Base-by-base conservation (phyloP, 2,888 invertebrate species). In the Acleris emargana region DNA sequence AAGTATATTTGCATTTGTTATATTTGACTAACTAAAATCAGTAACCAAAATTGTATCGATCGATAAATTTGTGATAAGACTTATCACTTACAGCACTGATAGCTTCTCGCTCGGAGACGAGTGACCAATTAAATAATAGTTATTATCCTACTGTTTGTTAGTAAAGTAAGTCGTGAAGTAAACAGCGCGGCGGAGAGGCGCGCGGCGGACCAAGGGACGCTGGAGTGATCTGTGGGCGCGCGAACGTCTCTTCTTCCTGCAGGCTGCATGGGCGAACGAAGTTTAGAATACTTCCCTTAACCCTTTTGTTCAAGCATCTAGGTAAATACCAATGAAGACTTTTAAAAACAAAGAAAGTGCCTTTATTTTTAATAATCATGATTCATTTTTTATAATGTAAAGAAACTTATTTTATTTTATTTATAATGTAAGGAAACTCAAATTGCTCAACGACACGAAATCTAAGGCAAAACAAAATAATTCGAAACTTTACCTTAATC, bases 51-150 rank as follows among this genome's bases (percentile, higher is more conserved):
- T 17, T 32, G 43, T n/a, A 60, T 64, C 54, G 43, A 50, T 60
- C n/a, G 17, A 9, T 51, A 45, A 60, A 60, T 43, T 49, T 50
- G 43, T 17, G 64, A 64, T 64, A 64, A 60, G 32, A 45, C 16
- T 28, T 28, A 55, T 60, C 60, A 55, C 60, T 17, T 22, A 42
- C 42, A 13, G 43, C 11, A 51, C 42, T 59, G 49, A 59, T 64
- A 59, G 59, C 64, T 64, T 58, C 28, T 54, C 43, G 20, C 20
- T 28, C 17, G 18, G 47, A 7, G 25, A 16, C 53, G 16, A 64
- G 49, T 49, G 47, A 53, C 28, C 58, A 59, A 64, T 53, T 38
- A 49, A 59, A 53, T 55, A n/a, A 42, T 28, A 20, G 32, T 25
- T 42, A 20, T 49, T 20, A 18, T 11, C n/a, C 53, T 28, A 50